Evolutionary conservation across 2,113 vertebrate species (phyloP), one percentile per base, ranked within the genome.

Genomic region (Spheniscus mendiculus): DNA sequence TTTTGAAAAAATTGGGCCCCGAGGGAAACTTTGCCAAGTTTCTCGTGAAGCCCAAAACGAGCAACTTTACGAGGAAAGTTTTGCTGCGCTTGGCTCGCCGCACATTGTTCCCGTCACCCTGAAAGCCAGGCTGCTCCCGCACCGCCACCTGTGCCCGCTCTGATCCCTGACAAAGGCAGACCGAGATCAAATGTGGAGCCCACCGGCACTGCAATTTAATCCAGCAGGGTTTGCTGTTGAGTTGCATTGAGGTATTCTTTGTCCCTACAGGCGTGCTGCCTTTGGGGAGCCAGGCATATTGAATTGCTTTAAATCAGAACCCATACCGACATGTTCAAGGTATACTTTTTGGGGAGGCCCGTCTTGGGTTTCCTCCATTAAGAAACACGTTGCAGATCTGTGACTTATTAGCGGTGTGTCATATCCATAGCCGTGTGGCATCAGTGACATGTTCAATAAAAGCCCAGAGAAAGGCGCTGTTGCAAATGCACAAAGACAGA

Each of bases 401-500:
- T 21, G 78, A 16, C 38, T 96, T 89, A 36, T 53, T 83, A 91
- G 86, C 17, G 1, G 55, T 4, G 59, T 32, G 3, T 45, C 12
- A 11, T 52, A 47, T 76, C 95, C 2, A 15, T 49, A 36, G 76
- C 87, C 6, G 10, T 1, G 45, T 38, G 5, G 92, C 93, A 40
- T 56, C 72, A 76, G 87, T 96, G 97, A 95, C 96, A 93, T 32
- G 22, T 96, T 98, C 95, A 67, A 94, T 97, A 96, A 98, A 96
- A 92, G 96, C 96, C 95, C 84, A 12, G 91, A 53, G 95, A 97
- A 98, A 97, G 97, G 98, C 97, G 93, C 96, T 96, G 97, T 85
- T 93, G 97, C 93, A 95, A 95, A 97, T 91, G 96, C 92, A 89
- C 96, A 92, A 95, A 98, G 98, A 98, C 97, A 98, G 98, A 96